Conservation (phyloP, 2,888 invertebrate genomes). For the Noctua fimbriata region DNA sequence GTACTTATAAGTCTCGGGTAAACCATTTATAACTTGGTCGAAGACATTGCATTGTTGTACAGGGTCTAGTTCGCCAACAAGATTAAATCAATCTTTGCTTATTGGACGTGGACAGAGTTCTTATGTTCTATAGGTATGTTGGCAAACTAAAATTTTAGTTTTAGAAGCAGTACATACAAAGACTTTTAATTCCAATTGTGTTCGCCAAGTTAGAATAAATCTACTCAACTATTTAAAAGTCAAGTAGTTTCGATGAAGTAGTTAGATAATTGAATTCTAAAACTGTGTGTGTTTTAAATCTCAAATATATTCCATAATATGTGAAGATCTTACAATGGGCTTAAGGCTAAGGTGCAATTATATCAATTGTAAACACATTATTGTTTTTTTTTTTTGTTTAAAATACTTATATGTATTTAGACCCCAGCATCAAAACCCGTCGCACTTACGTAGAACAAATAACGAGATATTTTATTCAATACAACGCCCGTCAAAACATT, state of each 20-base stretch:
- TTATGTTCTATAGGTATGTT: slow-evolving; percentile 3
- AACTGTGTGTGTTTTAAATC: neutral
- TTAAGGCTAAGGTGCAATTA: neutral
- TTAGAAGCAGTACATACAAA: neutral
- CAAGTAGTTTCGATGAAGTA: neutral
- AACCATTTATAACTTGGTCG: slow-evolving; percentile 58
- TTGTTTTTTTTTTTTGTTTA: slow-evolving; percentile 4
- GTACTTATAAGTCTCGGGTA: slow-evolving; percentile 50
- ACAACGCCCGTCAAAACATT: slow-evolving; percentile 53
- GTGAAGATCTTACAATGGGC: neutral
- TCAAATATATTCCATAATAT: neutral
- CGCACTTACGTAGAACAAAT: slow-evolving; percentile 48
- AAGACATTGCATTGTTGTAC: slow-evolving; percentile 54
- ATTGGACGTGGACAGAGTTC: slow-evolving; percentile 17
- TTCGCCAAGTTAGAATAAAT: neutral
- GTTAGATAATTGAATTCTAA: neutral
- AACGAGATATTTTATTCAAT: slow-evolving; percentile 65
- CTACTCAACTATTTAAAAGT: neutral
- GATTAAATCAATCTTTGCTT: slow-evolving; percentile 42
- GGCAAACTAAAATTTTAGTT: neutral
- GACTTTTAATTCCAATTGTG: slow-evolving; percentile 4
- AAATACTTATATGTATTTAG: slow-evolving; percentile 29
- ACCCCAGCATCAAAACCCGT: slow-evolving; percentile 44
- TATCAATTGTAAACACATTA: slow-evolving; percentile 1
- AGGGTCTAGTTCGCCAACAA: slow-evolving; percentile 35